Conservation (phyloP, 2,797 vertebrate species). For the Orientallactaga sibirica region DNA sequence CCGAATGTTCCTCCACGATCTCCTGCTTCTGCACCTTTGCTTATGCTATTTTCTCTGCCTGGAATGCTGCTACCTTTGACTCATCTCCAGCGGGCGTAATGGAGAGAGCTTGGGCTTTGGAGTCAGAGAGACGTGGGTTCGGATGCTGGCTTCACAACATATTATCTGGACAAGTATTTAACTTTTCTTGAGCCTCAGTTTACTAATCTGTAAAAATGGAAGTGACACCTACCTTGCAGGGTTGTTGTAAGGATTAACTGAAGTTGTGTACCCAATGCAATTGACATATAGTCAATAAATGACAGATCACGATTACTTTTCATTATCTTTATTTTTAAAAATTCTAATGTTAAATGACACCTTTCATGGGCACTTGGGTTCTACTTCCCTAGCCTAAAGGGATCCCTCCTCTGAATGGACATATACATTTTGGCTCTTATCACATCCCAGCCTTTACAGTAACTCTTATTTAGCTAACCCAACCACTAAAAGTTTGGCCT, state of each 20-base stretch:
- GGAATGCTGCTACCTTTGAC: constrained; percentile 64
- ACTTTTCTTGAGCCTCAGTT: constrained; percentile 65
- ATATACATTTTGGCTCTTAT: neutral
- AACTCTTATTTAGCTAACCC: constrained; percentile 52
- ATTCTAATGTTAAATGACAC: constrained; percentile 38
- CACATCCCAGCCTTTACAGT: constrained; percentile 15
- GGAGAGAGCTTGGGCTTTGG: constrained; percentile 70
- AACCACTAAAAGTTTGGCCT: constrained; percentile 10
- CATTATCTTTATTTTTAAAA: constrained; percentile 32
- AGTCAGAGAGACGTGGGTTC: constrained; percentile 70
- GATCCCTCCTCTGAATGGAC: neutral
- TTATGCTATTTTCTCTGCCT: constrained; percentile 70
- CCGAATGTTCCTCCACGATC: constrained; percentile 61
- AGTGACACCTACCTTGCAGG: constrained; percentile 60
- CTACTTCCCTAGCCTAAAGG: constrained; percentile 17
- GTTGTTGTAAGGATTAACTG: constrained; percentile 71
- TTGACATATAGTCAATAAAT: constrained; percentile 68
- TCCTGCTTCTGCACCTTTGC: constrained; percentile 76
- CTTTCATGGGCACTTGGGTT: neutral
- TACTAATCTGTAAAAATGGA: constrained; percentile 64
- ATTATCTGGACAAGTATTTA: constrained; percentile 65
- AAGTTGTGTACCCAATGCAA: constrained; percentile 54
- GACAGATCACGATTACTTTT: constrained; percentile 24
- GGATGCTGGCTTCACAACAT: constrained; percentile 65
- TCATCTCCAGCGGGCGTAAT: constrained; percentile 34